Percentiles rank a stretch among this genome's conserved stretches.
Conservation (phyloP, 2,113 vertebrate species). For the Phalacrocorax pelagicus region DNA sequence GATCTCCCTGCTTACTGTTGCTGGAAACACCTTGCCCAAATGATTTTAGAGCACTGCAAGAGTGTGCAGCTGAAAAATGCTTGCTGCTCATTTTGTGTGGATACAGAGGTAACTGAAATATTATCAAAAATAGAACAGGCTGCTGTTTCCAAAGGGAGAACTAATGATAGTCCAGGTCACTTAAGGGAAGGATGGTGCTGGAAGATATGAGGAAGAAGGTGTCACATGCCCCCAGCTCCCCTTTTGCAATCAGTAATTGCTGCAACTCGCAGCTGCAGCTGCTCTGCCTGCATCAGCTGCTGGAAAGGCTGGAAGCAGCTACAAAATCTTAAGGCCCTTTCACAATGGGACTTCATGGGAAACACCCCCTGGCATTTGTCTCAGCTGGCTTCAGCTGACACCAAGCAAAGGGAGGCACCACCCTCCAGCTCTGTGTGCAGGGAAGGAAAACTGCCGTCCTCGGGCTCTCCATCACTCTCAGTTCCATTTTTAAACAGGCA, state of each 20-base stretch:
- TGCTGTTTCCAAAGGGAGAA: background rate
- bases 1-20: background rate
- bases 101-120: background rate
- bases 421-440: background rate
- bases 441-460: background rate
- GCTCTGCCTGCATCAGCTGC: background rate
- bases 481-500: background rate
- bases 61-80: background rate
- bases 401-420: background rate
- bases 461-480: fast-evolving
- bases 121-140: background rate
- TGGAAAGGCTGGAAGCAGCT: background rate
- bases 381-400: background rate
- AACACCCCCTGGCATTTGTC: fast-evolving
- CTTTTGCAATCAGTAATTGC: background rate
- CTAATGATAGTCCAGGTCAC: background rate
- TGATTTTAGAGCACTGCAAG: background rate
- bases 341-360: fast-evolving
- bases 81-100: background rate
- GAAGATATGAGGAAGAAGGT: background rate
- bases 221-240: background rate
- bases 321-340: background rate
- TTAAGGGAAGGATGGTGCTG: background rate
- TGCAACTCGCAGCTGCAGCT: background rate
- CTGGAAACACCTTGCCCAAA: background rate